These are phyloP conservation scores for Gallinago undulata DNA, from an alignment of 2,113 vertebrate genomes.

Conservation along the genomic window DNA sequence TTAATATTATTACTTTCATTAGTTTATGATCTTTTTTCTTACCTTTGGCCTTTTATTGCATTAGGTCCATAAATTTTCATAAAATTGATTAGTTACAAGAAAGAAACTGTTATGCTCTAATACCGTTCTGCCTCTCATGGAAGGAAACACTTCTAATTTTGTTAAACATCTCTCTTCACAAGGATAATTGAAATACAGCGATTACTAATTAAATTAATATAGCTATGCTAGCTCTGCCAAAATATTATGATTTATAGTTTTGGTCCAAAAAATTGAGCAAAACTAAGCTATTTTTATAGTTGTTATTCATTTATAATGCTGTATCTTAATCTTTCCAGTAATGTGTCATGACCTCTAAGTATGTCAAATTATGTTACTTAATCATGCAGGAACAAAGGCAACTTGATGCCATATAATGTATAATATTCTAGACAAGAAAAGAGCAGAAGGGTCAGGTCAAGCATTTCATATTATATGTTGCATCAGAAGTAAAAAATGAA, in stretches of 20 bases:
- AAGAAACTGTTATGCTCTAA: slow-evolving; percentile 1
- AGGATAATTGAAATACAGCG: background rate
- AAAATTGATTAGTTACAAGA: slow-evolving; percentile 40
- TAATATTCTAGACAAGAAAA: background rate
- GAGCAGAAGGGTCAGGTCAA: background rate
- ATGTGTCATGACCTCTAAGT: background rate
- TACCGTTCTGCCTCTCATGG: background rate
- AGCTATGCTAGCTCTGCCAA: background rate
- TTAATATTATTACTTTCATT: slow-evolving; percentile 58
- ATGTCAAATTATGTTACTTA: background rate
- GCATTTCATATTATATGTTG: background rate
- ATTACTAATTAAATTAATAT: slow-evolving; percentile 26
- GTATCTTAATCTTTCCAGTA: slow-evolving; percentile 2
- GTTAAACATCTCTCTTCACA: background rate
- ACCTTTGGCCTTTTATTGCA: slow-evolving; percentile 37
- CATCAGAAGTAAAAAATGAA: background rate
- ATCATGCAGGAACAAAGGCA: background rate
- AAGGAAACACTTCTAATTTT: slow-evolving; percentile 6
- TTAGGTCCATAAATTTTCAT: slow-evolving; percentile 42
- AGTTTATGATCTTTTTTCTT: slow-evolving; percentile 29
- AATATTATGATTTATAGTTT: background rate
- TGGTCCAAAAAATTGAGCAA: background rate
- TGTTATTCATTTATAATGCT: background rate
- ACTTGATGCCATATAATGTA: background rate
- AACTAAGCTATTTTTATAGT: background rate